phyloP scores from a whole-genome alignment of 2,888 invertebrate genomes.

The Aethes cnicana region DNA sequence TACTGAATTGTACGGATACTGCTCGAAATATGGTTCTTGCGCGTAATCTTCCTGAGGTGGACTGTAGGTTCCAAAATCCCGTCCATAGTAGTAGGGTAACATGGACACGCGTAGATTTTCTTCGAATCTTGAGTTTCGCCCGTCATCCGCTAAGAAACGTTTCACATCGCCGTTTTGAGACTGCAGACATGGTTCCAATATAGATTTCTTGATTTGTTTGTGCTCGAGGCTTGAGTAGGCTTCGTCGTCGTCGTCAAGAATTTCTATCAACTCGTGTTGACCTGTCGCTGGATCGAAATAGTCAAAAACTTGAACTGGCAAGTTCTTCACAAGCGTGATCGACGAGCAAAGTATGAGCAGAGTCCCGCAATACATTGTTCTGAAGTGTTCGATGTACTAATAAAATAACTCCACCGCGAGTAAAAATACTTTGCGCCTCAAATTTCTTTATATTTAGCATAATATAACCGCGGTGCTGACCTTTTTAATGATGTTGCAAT shows the following conservation, averaged over 20 bases:
- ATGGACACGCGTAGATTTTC: not conserved
- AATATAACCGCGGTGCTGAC: not conserved
- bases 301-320: conserved; percentile 7
- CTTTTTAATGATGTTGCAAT: conserved; percentile 4
- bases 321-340: not conserved
- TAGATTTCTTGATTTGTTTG: conserved; percentile 1
- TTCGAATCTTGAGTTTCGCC: not conserved
- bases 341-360: conserved; percentile 4
- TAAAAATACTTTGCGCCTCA: conserved; percentile 21
- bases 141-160: conserved; percentile 6
- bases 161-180: conserved; percentile 19
- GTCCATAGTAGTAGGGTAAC: not conserved
- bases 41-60: not conserved
- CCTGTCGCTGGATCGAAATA: conserved; percentile 15
- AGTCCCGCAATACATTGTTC: conserved; percentile 12
- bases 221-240: not conserved
- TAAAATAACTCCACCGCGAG: not conserved
- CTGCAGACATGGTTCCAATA: conserved; percentile 6
- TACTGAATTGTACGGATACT: not conserved
- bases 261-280: conserved; percentile 1
- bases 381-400: conserved; percentile 5
- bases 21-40: not conserved
- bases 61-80: not conserved
- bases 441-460: conserved; percentile 12
- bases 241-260: conserved; percentile 5